Percentiles rank a stretch among this genome's conserved stretches.
Conservation (phyloP, 2,888 invertebrate genomes). For the Lithophane ornitopus region DNA sequence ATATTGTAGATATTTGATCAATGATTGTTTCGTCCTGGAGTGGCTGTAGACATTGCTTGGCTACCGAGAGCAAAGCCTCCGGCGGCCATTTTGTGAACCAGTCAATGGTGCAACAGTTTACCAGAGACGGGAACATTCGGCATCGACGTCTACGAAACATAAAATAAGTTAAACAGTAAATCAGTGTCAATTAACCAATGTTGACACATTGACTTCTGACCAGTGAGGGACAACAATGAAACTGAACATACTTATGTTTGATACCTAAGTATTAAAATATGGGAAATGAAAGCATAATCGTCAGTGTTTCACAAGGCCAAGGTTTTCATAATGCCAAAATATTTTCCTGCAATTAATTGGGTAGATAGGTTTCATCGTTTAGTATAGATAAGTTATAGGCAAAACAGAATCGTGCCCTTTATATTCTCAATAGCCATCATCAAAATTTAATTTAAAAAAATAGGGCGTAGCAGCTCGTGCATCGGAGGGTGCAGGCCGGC, state of each 20-base stretch:
- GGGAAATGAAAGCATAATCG: neutral
- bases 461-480: conserved; percentile 28
- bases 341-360: neutral
- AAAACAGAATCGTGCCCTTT: neutral
- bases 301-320: no score
- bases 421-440: no score
- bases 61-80: conserved; percentile 96
- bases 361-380: neutral
- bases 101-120: conserved; percentile 98
- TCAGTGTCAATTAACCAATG: neutral
- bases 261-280: neutral
- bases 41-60: conserved; percentile 92
- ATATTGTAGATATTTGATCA: conserved; percentile 80
- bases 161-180: no score
- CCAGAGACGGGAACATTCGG: conserved; percentile 98
- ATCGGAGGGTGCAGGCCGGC: conserved; percentile 4
- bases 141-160: conserved; percentile 92
- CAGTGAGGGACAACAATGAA: no score
- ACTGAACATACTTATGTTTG: neutral
- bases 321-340: neutral
- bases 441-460: neutral
- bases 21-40: conserved; percentile 88
- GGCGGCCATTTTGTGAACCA: conserved; percentile 98
- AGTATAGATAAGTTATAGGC: neutral
- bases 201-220: neutral